phyloP scores from a whole-genome alignment of 2,113 vertebrate genomes.

The Poicephalus meyeri region DNA sequence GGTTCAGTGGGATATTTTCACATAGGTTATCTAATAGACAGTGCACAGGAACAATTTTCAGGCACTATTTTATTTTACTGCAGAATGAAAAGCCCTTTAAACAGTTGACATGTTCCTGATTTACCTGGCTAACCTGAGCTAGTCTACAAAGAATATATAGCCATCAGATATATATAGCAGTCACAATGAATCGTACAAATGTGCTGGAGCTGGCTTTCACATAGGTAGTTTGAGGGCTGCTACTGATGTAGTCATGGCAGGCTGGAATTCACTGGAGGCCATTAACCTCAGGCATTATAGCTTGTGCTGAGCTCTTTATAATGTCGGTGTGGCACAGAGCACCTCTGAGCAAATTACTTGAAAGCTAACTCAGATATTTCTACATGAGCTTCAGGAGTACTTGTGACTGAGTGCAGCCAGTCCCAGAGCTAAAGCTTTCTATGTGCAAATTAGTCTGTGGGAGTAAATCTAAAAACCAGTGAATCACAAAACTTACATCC shows the following conservation, averaged over 20 bases:
- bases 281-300: not conserved
- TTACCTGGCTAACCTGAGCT: not conserved
- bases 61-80: not conserved
- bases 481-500: not conserved
- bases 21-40: constrained; percentile 11
- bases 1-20: not conserved
- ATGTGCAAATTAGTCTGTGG: not conserved
- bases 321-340: not conserved
- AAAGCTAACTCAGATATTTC: not conserved
- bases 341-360: not conserved
- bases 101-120: not conserved
- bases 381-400: not conserved
- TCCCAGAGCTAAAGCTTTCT: not conserved
- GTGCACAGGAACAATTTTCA: not conserved
- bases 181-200: not conserved
- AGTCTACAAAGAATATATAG: not conserved
- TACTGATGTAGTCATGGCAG: not conserved
- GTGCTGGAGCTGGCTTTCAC: not conserved
- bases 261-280: not conserved
- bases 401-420: not conserved
- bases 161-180: not conserved
- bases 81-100: not conserved
- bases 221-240: not conserved
- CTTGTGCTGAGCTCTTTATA: not conserved
- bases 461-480: not conserved